Percentiles rank a stretch among this genome's conserved stretches.
Evolutionary conservation across 1,140 invertebrate genomes (phyloP).

Genomic region (Sitophilus oryzae): DNA sequence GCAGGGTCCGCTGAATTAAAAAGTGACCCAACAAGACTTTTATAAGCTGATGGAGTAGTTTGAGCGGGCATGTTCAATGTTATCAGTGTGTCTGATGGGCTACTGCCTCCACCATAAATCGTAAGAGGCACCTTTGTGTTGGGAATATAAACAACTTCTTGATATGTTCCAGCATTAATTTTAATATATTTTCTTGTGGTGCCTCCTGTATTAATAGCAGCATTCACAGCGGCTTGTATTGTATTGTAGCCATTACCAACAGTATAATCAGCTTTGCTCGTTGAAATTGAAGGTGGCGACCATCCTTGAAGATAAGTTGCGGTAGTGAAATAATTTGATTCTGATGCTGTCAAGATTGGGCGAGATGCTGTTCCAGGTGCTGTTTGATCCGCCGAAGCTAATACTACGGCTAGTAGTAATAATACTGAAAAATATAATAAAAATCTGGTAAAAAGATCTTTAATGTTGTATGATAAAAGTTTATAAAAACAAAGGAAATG

Average conservation of each 20-base stretch:
- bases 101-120: conserved; percentile 12
- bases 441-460: too few relatives aligned
- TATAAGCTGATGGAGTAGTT: not conserved
- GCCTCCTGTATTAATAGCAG: conserved; percentile 14
- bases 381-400: not conserved
- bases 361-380: conserved; percentile 1
- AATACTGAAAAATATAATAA: not conserved
- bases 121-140: conserved; percentile 12
- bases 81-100: conserved; percentile 4
- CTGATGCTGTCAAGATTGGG: not conserved
- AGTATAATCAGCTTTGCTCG: conserved; percentile 4
- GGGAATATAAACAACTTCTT: conserved; percentile 8
- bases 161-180: conserved; percentile 10
- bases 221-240: conserved; percentile 19
- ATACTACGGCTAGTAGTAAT: not conserved
- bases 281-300: not conserved
- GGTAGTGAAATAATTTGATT: not conserved
- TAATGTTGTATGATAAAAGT: too few relatives aligned
- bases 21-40: not conserved
- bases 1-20: conserved; percentile 10
- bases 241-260: conserved; percentile 11
- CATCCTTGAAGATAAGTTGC: conserved; percentile 7
- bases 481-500: too few relatives aligned
- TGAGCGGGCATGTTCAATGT: conserved; percentile 1
- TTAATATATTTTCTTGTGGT: conserved; percentile 14